Base-by-base conservation (phyloP, 2,797 vertebrate species). In the Melanogrammus aeglefinus region DNA sequence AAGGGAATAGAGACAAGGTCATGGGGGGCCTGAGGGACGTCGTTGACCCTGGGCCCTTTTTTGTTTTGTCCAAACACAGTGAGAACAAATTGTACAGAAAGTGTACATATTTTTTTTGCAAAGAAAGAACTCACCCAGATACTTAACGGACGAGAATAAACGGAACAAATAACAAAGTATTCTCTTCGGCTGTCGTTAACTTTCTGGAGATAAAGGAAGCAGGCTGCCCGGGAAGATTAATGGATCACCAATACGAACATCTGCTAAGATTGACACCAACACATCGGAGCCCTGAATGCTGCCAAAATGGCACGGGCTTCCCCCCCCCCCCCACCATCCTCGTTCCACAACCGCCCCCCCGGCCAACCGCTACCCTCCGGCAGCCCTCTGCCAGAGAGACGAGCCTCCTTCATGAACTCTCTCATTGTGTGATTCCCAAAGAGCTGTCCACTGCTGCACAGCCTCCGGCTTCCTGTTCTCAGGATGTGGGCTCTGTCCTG, bases 111-210 rank as follows among this genome's bases (percentile, higher is more conserved):
- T 72, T 72, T 72, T 72, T 29, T 72, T 33, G 29, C 16, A 72
- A 79, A 86, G 76, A 86, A 71, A 84, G 36, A 47, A 47, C 81
- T 89, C 86, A 85, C 86, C 84, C 83, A 86, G 88, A 91, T 81
- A 86, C 87, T 88, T 88, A 91, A 91, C 87, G 88, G 89, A 86
- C 81, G 81, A 78, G 80, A 83, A 78, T 72, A 78, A 83, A 79
- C 39, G 76, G 83, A 91, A 88, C 87, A 91, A 88, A 87, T 82
- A 86, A 75, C 77, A 83, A 80, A 51, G 1, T 7, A 57, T n/a
- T 51, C 84, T 83, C 85, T 84, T 51, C 44, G 47, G 71, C 85
- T 83, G 83, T 89, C 86, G 86, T 86, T 82, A 81, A 79, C 82
- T 71, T 80, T 79, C 35, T 73, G 77, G 2, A 81, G 7, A 4